A percentile compares a stretch with the other conserved stretches of the same genome.
phyloP scores from a whole-genome alignment of 2,888 invertebrate genomes.

The Malthinus flaveolus region DNA sequence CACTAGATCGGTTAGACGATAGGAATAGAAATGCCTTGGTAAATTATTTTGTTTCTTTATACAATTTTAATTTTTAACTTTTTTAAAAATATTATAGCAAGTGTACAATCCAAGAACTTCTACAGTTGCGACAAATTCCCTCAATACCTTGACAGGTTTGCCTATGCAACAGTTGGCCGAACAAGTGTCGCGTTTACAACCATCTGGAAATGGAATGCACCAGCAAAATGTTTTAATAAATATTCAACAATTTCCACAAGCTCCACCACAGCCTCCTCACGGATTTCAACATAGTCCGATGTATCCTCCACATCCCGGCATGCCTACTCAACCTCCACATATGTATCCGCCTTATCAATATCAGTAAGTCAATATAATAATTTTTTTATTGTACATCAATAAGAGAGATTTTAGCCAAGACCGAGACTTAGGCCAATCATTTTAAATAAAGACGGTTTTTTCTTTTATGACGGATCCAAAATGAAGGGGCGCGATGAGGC shows the following conservation, averaged over 20 bases:
- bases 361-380: slow-evolving; percentile 48
- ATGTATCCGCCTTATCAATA: slow-evolving; percentile 53
- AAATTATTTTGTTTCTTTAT: slow-evolving; percentile 14
- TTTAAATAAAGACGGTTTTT: no score
- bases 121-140: slow-evolving; percentile 33
- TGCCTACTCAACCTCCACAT: slow-evolving; percentile 52
- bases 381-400: neutral
- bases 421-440: no score
- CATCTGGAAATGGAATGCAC: slow-evolving; percentile 54
- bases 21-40: slow-evolving; percentile 48
- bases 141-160: slow-evolving; percentile 49
- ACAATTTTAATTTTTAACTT: neutral
- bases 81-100: slow-evolving; percentile 40
- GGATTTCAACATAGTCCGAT: slow-evolving; percentile 57
- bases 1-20: slow-evolving; percentile 50
- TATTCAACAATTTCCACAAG: slow-evolving; percentile 65
- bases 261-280: slow-evolving; percentile 52
- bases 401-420: no score
- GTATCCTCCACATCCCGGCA: slow-evolving; percentile 43
- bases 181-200: slow-evolving; percentile 53
- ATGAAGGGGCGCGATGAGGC: no score
- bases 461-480: no score
- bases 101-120: slow-evolving; percentile 44
- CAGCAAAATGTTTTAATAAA: slow-evolving; percentile 69
- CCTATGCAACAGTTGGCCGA: slow-evolving; percentile 57